Evolutionary conservation across 2,113 vertebrate genomes (phyloP).

Genomic region (Prunella himalayana): DNA sequence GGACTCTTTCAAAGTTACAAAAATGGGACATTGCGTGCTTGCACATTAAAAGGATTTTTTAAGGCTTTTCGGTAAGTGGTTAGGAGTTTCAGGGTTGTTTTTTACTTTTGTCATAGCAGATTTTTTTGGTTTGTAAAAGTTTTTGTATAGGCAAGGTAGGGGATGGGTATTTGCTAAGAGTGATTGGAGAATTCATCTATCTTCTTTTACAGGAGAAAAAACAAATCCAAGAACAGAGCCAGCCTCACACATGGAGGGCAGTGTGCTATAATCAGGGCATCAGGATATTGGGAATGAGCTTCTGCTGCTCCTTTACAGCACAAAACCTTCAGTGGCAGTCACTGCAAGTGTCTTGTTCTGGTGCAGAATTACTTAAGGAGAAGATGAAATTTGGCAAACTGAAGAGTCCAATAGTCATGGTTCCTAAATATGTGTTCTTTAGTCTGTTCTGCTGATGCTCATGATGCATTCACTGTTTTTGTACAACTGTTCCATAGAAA

Average conservation of each 20-base stretch:
- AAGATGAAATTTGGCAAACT: neutral
- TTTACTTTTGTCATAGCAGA: rapidly evolving
- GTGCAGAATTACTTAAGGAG: neutral
- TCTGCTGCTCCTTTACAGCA: neutral
- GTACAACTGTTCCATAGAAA: neutral
- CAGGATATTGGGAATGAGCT: neutral
- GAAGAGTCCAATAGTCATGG: neutral
- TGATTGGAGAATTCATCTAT: neutral
- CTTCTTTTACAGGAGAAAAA: neutral
- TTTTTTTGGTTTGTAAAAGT: neutral
- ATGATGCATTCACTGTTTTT: neutral
- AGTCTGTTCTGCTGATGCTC: neutral
- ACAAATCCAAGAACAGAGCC: neutral
- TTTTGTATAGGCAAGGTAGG: neutral
- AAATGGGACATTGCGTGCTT: neutral
- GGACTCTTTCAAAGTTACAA: neutral
- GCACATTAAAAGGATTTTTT: neutral
- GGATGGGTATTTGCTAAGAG: neutral
- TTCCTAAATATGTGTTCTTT: neutral
- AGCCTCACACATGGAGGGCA: neutral
- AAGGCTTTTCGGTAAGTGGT: neutral
- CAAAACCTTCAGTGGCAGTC: neutral
- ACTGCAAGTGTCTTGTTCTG: neutral
- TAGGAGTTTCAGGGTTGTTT: neutral
- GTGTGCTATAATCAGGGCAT: neutral